Evolutionary conservation across 2,113 vertebrate species (phyloP).

Genomic region (human (Homo sapiens)): GRCh38 chr4:97839001-97839500

Average conservation of each 20-base stretch:
- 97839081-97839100: neutral
- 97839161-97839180: slow-evolving; percentile 32
- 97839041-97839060: slow-evolving; percentile 34
- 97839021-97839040: neutral
- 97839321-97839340: neutral
- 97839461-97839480: neutral
- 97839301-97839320: neutral
- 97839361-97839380: neutral
- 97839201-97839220: slow-evolving; percentile 20
- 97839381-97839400: neutral
- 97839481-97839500: neutral
- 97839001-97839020: neutral
- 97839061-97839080: slow-evolving; percentile 32
- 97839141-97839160: neutral
- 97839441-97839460: neutral
- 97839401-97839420: neutral
- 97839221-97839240: slow-evolving; percentile 14
- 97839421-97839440: neutral
- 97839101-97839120: slow-evolving; percentile 37
- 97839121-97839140: neutral
- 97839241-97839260: neutral
- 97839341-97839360: neutral
- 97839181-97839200: slow-evolving; percentile 20
- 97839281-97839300: slow-evolving; percentile 9
- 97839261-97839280: slow-evolving; percentile 47